Evolutionary conservation across 30 jellyfish, hydroid and myxozoan genomes (phyloP), one percentile per base, ranked within the genome.

Genomic region (Turritopsis dohrnii): DNA sequence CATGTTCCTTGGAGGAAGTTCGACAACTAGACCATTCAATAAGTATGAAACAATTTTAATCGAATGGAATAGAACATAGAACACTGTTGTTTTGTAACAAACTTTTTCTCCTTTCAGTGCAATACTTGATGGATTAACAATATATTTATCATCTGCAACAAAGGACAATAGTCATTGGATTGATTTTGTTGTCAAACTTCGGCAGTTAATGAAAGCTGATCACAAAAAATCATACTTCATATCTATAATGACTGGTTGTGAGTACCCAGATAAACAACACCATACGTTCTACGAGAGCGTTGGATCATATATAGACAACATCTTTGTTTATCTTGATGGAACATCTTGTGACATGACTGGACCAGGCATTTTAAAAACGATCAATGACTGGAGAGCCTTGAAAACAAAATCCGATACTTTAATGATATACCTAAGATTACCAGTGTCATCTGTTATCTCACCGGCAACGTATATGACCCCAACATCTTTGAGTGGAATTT

Each of bases 191-290:
- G 28, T 1, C 41, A 28, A 52, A 0, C 79, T 79, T 0, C 76
- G 85, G 16, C 53, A 28, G 9, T 29, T 29, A 28, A 79, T 79
- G 85, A 53, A 79, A 29, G 21, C 77, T 79, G 85, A 79, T 52
- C 26, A 21, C 41, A 7, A 25, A 52, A 79, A 52, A 52, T 22
- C 53, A 16, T 79, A 79, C 82, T 26, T 28, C 53, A 52, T 79
- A 13, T 24, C 85, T 21, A 53, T 53, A 8, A 53, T 53, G 31
- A 30, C 85, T 21, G 79, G 28, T 21, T 79, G 85, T 21, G 8
- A 24, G 18, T 79, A 26, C 21, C 85, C 85, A 28, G 79, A 79
- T 28, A 53, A 75, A 22, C 8, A 79, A 8, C 28, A 24, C 18
- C 72, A 53, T 18, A 18, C 83, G 52, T 53, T 53, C 24, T 22